A percentile compares a stretch with the other conserved stretches of the same genome.
Conservation (phyloP, 2,797 vertebrate genomes). For the Alcedo quadribrachys region DNA sequence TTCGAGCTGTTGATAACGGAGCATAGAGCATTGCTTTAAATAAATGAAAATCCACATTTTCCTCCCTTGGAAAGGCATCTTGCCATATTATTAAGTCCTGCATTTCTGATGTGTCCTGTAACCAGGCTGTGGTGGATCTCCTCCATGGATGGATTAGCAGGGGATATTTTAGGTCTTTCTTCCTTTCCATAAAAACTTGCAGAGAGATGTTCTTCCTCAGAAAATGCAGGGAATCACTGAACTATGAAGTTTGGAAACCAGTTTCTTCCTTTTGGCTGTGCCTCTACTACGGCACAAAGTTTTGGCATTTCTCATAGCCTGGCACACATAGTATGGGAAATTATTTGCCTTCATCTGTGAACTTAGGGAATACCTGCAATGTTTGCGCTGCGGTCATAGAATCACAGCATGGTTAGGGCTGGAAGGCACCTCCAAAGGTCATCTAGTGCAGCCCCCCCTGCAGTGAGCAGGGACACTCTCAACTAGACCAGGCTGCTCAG, state of each 20-base stretch:
- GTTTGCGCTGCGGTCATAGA: not conserved
- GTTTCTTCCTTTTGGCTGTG: not conserved
- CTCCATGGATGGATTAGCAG: not conserved
- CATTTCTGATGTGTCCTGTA: not conserved
- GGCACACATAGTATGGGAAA: not conserved
- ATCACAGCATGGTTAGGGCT: too few relatives aligned
- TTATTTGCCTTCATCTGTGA: not conserved
- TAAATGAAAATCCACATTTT: not conserved
- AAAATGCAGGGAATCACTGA: not conserved
- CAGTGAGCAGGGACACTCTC: too few relatives aligned
- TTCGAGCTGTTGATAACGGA: not conserved
- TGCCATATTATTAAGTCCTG: not conserved
- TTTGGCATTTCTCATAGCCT: not conserved
- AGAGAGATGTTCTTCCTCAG: not conserved
- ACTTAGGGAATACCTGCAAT: not conserved
- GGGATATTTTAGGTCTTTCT: not conserved
- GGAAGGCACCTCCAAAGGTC: too few relatives aligned
- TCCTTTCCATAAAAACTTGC: not conserved
- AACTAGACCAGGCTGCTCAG: too few relatives aligned
- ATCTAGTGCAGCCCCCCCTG: too few relatives aligned
- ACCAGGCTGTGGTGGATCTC: not conserved
- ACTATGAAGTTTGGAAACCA: not conserved
- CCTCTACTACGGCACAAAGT: not conserved
- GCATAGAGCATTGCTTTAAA: not conserved
- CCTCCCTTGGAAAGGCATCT: not conserved